These are phyloP conservation scores for Orthosia cruda DNA, from an alignment of 2,888 invertebrate genomes.

Conservation along the genomic window DNA sequence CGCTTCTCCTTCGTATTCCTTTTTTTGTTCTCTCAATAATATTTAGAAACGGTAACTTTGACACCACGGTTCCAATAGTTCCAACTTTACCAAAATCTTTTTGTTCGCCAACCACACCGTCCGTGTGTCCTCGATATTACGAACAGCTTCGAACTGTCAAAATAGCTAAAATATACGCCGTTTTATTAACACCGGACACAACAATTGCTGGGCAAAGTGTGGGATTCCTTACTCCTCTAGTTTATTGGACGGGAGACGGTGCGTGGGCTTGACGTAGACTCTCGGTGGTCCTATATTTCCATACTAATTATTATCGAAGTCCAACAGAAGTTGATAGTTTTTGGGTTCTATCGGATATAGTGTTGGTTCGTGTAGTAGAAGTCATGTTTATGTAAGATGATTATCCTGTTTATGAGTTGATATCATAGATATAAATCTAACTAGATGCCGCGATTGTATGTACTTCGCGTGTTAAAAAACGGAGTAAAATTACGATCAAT, in stretches of 20 bases:
- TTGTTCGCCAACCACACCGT: constrained; percentile 24
- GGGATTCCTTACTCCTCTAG: constrained; percentile 88
- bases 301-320: constrained; percentile 77
- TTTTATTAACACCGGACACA: constrained; percentile 90
- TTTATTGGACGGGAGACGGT: constrained; percentile 83
- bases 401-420: neutral
- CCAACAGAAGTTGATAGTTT: constrained; percentile 46
- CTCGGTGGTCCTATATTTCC: constrained; percentile 81
- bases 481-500: no score
- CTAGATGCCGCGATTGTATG: no score
- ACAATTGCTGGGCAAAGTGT: constrained; percentile 89
- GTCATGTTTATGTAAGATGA: neutral
- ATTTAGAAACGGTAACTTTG: neutral
- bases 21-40: neutral
- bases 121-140: constrained; percentile 82
- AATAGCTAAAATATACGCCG: constrained; percentile 90
- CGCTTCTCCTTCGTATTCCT: no score
- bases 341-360: constrained; percentile 22
- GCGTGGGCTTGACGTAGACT: constrained; percentile 83
- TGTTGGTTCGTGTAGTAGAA: neutral
- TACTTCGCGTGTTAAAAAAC: no score
- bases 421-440: no score
- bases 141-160: constrained; percentile 90
- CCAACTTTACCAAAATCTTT: neutral
- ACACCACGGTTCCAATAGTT: no score